Percentiles rank a stretch among this genome's conserved stretches.
These are phyloP conservation scores for Sigmodon hispidus DNA, from an alignment of 2,113 vertebrate species.

Conservation along the genomic window DNA sequence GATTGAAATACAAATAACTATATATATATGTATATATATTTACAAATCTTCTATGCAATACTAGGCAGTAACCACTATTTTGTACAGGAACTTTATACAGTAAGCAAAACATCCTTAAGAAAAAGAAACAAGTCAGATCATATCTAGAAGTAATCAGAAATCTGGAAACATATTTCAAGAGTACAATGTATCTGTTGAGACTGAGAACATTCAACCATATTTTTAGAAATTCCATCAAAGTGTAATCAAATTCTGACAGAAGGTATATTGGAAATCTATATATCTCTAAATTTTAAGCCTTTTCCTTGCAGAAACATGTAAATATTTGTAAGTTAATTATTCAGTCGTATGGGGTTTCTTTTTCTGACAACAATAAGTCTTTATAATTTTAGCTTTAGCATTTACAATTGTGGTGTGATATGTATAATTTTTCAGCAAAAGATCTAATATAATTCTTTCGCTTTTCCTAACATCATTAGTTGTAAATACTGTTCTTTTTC, in stretches of 20 bases:
- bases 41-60: conserved; percentile 45
- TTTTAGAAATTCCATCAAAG: conserved; percentile 43
- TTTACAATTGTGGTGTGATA: not conserved
- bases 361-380: not conserved
- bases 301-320: not conserved
- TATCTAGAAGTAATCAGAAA: conserved; percentile 71
- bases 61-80: conserved; percentile 52
- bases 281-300: conserved; percentile 24
- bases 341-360: not conserved
- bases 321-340: not conserved
- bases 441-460: not conserved
- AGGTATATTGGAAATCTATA: not conserved
- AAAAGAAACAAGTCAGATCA: conserved; percentile 78
- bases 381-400: not conserved
- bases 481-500: not conserved
- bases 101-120: conserved; percentile 35
- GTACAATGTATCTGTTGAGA: not conserved
- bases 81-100: conserved; percentile 82
- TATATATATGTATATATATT: conserved; percentile 18
- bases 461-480: not conserved
- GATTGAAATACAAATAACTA: conserved; percentile 75
- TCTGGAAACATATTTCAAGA: conserved; percentile 42
- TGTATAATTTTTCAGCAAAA: not conserved
- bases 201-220: conserved; percentile 48
- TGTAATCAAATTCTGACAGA: conserved; percentile 26